Base-by-base conservation (phyloP, 2,797 vertebrate species). In the Lagodon rhomboides region DNA sequence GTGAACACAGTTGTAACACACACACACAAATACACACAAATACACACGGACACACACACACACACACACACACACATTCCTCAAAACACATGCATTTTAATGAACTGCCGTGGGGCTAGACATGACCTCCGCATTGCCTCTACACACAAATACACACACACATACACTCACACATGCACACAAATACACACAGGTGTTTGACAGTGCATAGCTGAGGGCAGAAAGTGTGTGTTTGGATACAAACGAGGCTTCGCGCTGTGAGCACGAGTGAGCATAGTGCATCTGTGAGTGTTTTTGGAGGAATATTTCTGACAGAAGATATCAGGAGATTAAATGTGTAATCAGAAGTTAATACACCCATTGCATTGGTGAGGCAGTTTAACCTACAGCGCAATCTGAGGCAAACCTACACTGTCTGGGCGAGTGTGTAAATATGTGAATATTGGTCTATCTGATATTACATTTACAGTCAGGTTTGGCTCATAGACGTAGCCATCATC, bases 31-130 rank as follows among this genome's bases (percentile, higher is more conserved):
- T 50, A 18, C 55, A 50, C 18, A 53, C 55, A n/a, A n/a, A n/a
- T n/a, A 68, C 59, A 58, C 71, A 65, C 66, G 68, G 54, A 72
- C 23, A 76, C 58, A 71, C 56, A 80, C 49, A 81, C 80, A 85
- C 87, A 81, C 20, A 74, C 60, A 74, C 44, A 79, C 71, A 79
- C 81, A 86, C 88, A 83, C 89, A 79, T 70, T 84, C 87, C 74
- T 84, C 88, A 89, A 92, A 94, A 93, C 67, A 86, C 89, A 93
- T 89, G 89, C 91, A 95, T 96, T 94, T 94, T 94, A 94, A 95
- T 95, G 89, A 95, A 89, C 74, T 73, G 93, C 94, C 92, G 79
- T 84, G 75, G 91, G 94, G 94, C 77, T 73, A 75, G 87, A 90
- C 87, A 92, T 93, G 93, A 95, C 94, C 94, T 93, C 90, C 74